phyloP scores from a whole-genome alignment of 1,140 invertebrate species.

The Patella vulgata region DNA sequence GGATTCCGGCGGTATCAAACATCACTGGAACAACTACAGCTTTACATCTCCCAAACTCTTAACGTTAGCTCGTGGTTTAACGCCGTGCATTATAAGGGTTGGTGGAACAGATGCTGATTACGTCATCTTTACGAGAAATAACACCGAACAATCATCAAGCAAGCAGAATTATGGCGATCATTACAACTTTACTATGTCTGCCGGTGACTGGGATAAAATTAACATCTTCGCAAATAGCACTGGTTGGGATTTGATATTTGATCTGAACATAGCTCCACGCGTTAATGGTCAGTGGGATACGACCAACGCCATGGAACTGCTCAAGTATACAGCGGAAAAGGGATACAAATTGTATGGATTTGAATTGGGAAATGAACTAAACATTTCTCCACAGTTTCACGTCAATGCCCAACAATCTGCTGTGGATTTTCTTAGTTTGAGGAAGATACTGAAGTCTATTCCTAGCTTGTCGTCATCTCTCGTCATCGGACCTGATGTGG shows the following conservation, averaged over 20 bases:
- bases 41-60: no score
- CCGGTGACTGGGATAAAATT: slow-evolving; percentile 70
- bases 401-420: slow-evolving; percentile 19
- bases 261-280: slow-evolving; percentile 75
- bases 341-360: slow-evolving; percentile 72
- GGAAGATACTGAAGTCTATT: slow-evolving; percentile 18
- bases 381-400: slow-evolving; percentile 3
- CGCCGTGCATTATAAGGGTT: slow-evolving; percentile 47
- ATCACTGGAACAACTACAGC: no score
- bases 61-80: no score
- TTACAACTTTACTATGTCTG: slow-evolving; percentile 30
- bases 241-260: slow-evolving; percentile 74
- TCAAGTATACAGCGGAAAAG: slow-evolving; percentile 70
- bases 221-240: slow-evolving; percentile 72
- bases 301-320: slow-evolving; percentile 73
- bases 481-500: slow-evolving; percentile 8
- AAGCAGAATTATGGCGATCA: no score
- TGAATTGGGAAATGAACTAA: slow-evolving; percentile 79
- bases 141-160: no score
- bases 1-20: no score
- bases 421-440: slow-evolving; percentile 22
- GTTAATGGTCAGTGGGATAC: slow-evolving; percentile 72
- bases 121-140: slow-evolving; percentile 37
- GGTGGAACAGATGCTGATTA: slow-evolving; percentile 52
- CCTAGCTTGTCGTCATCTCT: slow-evolving; percentile 12